Base-by-base conservation (phyloP, 2,888 invertebrate genomes). In the Drosophila sordidapex region DNA sequence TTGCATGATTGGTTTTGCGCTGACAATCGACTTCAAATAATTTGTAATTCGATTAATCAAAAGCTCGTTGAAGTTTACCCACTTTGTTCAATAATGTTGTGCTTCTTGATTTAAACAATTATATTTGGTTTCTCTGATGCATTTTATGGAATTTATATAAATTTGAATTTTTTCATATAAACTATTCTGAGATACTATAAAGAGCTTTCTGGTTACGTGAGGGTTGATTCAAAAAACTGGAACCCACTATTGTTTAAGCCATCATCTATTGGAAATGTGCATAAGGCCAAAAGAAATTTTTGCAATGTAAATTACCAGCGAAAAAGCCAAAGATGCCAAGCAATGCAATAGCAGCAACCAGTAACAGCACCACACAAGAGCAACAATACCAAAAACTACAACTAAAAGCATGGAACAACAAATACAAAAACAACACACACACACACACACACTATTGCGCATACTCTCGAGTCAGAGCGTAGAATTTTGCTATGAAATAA, bases 401-500 rank as follows among this genome's bases (percentile, higher is more conserved):
- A 61, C 52, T 48, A 49, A 74, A 66, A 60, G 67, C 60, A 69
- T 49, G 53, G 52, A 66, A 70, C 68, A 69, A 52, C 52, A 60
- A 40, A 60, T 8, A 58, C 58, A 57, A 58, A 61, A 51, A 59
- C 31, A 38, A 48, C 51, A 62, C 21, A 68, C 35, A 65, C 46
- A 56, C 21, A 21, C 21, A 21, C 62, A 74, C 31, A 54, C 43
- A 40, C n/a, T 38, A 53, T 57, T 51, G 57, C 52, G 70, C 38
- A 61, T 51, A 64, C 53, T 67, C 15, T 48, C 64, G 53, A 64
- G 75, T 29, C 61, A 48, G 40, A 77, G 70, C 60, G 70, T 73
- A 82, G 85, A 85, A 88, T 85, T 85, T 68, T 78, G 70, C 88
- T 85, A 85, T 85, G 90, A 85, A 85, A 85, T 90, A 90, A 85